Base-by-base conservation (phyloP, 2,797 vertebrate species). In the Staurois parvus region DNA sequence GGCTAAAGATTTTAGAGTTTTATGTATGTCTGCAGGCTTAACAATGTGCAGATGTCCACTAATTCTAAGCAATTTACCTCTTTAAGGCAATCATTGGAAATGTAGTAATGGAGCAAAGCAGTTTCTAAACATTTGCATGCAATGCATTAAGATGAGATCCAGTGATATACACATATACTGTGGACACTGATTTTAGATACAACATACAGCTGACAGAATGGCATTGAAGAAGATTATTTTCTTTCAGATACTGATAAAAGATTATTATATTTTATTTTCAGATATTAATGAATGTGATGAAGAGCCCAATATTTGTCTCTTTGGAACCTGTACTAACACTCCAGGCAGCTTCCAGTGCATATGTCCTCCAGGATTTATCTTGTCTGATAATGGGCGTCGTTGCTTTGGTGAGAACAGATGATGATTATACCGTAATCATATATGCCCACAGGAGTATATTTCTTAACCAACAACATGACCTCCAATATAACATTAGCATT, bases 231-330 rank as follows among this genome's bases (percentile, higher is more conserved):
- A n/a, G 9, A 64, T 26, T 26, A 26, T 15, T 64, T 64, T 64
- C n/a, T 11, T 64, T 64, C 11, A 52, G 15, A 52, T 52, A 64
- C 64, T 66, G 4, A 66, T 29, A 15, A 66, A 66, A 26, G n/a
- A 64, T 8, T 26, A n/a, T 64, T 29, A 2, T 28, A 3, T 68
- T 17, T 28, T 1, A 76, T 73, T 52, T 88, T 0, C 91, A 99
- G 98, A 99, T 88, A 97, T 97, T 87, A 93, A 98, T 0, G 97
- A 99, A 89, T 99, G 97, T 21, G 95, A 94, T 0, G 95, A 96
- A 84, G 96, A 97, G 85, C 92, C 96, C 77, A 97, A 94, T 91
- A 95, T 96, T 88, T 99, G 98, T 88, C 95, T 96, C 62, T 97
- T 96, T 0, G 98, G 98, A 59, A 95, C 94, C 2, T 99, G 98